Base-by-base conservation (phyloP, 1,140 invertebrate genomes). In the Galleria mellonella region DNA sequence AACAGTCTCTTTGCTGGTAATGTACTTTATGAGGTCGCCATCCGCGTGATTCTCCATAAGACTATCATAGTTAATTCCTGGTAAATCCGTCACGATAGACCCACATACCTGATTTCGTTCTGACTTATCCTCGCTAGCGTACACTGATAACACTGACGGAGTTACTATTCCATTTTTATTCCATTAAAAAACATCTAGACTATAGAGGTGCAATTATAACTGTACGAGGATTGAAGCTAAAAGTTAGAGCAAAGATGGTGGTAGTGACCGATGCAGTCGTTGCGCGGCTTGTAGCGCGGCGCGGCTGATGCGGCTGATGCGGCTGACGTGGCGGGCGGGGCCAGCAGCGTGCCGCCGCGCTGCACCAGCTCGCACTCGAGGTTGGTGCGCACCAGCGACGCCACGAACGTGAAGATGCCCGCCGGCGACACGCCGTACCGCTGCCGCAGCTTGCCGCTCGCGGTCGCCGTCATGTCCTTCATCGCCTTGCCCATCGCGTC, bases 321-420 rank as follows among this genome's bases (percentile, higher is more conserved):
- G 90, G 87, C 7, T n/a, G n/a, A n/a, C n/a, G n/a, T n/a, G n/a
- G n/a, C n/a, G 17, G 57, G 57, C 36, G 82, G 71, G 9, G 89
- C 71, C 44, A 90, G 91, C 7, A 97, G 85, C 0, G 90, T 90
- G n/a, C 94, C 95, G 28, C 93, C 94, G 30, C 94, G 89, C 70
- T 96, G 94, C 28, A 96, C 91, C 30, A 98, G 87, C 86, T 98
- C 96, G 39, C 97, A 90, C 88, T 98, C 96, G 30, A 98, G 87
- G 88, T 98, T 98, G 15, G 95, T 97, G 54, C 97, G 89, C 11
- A 96, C 95, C 31, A 98, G 93, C 12, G 96, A 98, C 51, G 92
- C 94, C 13, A 97, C 92, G 84, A 97, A 97, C 29, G 96, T 89
- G 63, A 97, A 93, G 23, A 97, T 88, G 71, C 92, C 93, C 62